Evolutionary conservation across 2,888 invertebrate species (phyloP).

Genomic region (Ophion obscuratus): DNA sequence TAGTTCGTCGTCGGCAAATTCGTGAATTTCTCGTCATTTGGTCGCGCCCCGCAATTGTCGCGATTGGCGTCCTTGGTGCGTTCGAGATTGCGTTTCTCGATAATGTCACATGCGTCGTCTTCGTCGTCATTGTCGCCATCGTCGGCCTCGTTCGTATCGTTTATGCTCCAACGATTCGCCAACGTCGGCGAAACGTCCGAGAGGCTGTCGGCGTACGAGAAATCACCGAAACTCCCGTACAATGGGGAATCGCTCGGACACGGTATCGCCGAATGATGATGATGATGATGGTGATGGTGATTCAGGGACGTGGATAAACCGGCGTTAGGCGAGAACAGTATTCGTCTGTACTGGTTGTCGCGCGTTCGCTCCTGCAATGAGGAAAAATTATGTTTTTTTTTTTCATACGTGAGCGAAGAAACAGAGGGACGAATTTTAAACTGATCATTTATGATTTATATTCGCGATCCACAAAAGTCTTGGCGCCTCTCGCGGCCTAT

Average conservation of each 20-base stretch:
- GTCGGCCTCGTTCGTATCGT: constrained; percentile 19
- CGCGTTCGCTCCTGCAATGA: constrained; percentile 75
- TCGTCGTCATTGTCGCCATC: constrained; percentile 69
- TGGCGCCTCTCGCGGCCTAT: too few relatives aligned
- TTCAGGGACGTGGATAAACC: constrained; percentile 69
- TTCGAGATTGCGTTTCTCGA: constrained; percentile 72
- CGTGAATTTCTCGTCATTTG: constrained; percentile 71
- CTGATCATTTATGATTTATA: too few relatives aligned
- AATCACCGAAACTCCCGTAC: constrained; percentile 77
- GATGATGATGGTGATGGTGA: neutral
- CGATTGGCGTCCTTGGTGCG: constrained; percentile 70
- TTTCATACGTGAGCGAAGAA: neutral
- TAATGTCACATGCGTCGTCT: constrained; percentile 68
- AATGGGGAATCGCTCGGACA: constrained; percentile 76
- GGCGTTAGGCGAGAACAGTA: constrained; percentile 75
- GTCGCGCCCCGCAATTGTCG: constrained; percentile 73
- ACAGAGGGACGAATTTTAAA: too few relatives aligned
- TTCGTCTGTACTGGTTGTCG: constrained; percentile 77
- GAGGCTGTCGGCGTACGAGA: constrained; percentile 76
- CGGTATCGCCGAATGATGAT: constrained; percentile 73
- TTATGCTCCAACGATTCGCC: constrained; percentile 72
- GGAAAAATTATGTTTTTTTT: neutral
- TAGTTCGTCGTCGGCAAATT: constrained; percentile 59
- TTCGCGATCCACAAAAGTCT: too few relatives aligned
- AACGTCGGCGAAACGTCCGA: constrained; percentile 77